Base-by-base conservation (phyloP, 2,113 vertebrate species). In the Bettongia penicillata region DNA sequence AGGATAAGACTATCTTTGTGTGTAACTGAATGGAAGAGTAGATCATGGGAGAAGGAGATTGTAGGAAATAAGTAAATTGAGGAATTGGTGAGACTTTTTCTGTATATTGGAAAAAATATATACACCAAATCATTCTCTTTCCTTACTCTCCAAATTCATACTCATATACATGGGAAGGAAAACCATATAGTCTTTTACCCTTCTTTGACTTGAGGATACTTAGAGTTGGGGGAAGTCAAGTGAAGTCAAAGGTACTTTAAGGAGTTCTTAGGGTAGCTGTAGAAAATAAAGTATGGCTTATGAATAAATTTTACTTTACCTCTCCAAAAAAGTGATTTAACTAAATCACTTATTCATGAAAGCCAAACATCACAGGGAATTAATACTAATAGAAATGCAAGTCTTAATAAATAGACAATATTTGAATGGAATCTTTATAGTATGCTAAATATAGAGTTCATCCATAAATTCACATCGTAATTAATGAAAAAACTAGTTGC, bases 241-340 rank as follows among this genome's bases (percentile, higher is more conserved):
- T 91, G 49, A 31, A 89, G 51, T 94, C 90, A 95, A 92, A 94
- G 92, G 90, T 93, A 77, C 51, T 84, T 94, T 95, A 91, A 95
- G 90, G 51, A 94, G 50, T 91, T 92, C 93, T 61, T 12, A 50
- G 10, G 90, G 50, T 51, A n/a, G 28, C 68, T 93, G 19, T 77
- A 22, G 37, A 43, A n/a, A 77, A 77, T 77, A 77, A n/a, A 77
- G 6, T 14, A n/a, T 22, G 14, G n/a, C 19, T 43, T 8, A 43
- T 77, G 68, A 77, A 43, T 77, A 77, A 77, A 43, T 77, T 77
- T 16, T 43, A 43, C 4, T 77, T 77, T 43, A 77, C 25, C 37
- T 19, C n/a, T 43, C n/a, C 37, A 43, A 77, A 37, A 77, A n/a
- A 14, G 57, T 77, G 4, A 43, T 43, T 77, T 77, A 43, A 19